Percentiles rank a stretch among this genome's conserved stretches.
phyloP scores from a whole-genome alignment of 2,113 vertebrate genomes.

The Argyrosomus japonicus region DNA sequence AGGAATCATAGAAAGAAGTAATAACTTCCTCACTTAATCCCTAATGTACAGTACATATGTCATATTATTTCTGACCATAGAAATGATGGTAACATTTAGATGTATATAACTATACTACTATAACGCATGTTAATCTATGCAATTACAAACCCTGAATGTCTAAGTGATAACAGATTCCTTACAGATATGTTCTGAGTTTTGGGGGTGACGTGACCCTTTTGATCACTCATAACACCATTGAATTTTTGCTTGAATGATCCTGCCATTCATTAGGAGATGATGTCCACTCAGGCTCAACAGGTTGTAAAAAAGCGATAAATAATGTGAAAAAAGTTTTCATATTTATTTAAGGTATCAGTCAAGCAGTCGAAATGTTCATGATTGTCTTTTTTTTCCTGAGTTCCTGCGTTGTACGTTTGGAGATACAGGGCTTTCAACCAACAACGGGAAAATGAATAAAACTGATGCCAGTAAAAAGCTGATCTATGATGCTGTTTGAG shows the following conservation, averaged over 20 bases:
- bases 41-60: neutral
- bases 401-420: neutral
- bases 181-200: neutral
- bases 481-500: conserved; percentile 42
- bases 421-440: neutral
- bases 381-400: neutral
- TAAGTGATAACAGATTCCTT: neutral
- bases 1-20: neutral
- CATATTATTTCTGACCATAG: too few relatives aligned
- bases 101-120: too few relatives aligned
- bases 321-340: neutral
- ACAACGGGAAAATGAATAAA: conserved; percentile 3
- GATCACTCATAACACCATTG: neutral
- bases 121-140: too few relatives aligned
- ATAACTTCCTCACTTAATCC: neutral
- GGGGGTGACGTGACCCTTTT: neutral
- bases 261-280: too few relatives aligned
- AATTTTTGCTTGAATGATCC: neutral
- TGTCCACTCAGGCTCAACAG: too few relatives aligned
- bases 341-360: neutral
- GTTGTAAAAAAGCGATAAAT: too few relatives aligned
- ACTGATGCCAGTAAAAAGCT: conserved; percentile 12
- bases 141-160: too few relatives aligned
- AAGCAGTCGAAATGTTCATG: neutral
- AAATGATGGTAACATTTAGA: neutral